These are phyloP conservation scores for Siderastrea radians DNA, from an alignment of 92 coral and sea anemone species.

Conservation along the genomic window DNA sequence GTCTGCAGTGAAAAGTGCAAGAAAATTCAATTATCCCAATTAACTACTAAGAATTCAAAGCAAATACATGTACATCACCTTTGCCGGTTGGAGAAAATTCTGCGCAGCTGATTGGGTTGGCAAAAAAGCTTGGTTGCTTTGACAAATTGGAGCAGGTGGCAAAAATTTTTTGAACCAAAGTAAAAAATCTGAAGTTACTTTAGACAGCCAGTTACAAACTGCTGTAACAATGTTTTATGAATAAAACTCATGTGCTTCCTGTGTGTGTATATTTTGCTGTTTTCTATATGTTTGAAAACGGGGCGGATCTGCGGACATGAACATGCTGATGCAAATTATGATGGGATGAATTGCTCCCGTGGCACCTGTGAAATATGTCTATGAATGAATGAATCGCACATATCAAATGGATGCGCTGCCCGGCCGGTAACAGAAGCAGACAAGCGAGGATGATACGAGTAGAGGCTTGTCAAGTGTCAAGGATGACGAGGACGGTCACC, in stretches of 20 bases:
- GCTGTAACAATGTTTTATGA: conserved; percentile 8
- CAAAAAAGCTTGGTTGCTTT: no score
- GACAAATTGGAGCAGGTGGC: no score
- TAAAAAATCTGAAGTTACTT: background rate
- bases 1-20: no score
- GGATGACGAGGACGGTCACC: conserved; percentile 99
- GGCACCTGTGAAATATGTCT: conserved; percentile 83
- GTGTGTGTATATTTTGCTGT: conserved; percentile 96
- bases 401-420: conserved; percentile 51
- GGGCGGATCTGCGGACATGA: conserved; percentile 80
- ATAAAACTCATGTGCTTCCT: conserved; percentile 88
- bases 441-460: conserved; percentile 80
- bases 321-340: conserved; percentile 72
- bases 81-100: no score
- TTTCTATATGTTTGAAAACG: conserved; percentile 88
- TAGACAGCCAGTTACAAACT: background rate
- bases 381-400: conserved; percentile 73
- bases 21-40: no score
- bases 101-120: no score
- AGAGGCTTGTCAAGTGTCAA: conserved; percentile 84
- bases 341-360: conserved; percentile 70
- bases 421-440: conserved; percentile 82
- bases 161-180: background rate
- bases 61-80: no score
- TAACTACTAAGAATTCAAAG: no score